Evolutionary conservation across 2,888 invertebrate genomes (phyloP).

Genomic region (Watsonalla binaria): DNA sequence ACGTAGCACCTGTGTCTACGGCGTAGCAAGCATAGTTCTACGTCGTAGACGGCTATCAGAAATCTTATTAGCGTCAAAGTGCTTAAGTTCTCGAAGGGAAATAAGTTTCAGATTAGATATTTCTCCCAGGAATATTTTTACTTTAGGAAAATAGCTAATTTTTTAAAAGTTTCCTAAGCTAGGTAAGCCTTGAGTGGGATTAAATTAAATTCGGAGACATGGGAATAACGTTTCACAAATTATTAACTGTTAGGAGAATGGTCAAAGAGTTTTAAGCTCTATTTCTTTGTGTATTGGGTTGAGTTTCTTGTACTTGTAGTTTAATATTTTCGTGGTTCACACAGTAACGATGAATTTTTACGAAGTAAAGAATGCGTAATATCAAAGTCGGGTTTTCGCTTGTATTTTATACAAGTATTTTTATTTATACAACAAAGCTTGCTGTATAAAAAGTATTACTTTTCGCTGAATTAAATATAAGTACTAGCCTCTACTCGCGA

Average conservation of each 20-base stretch:
- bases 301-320: neutral
- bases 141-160: neutral
- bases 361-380: neutral
- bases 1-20: too few relatives aligned
- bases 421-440: too few relatives aligned
- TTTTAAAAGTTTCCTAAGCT: neutral
- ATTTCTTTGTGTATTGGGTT: neutral
- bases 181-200: neutral
- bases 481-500: too few relatives aligned
- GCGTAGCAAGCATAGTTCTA: too few relatives aligned
- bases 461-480: too few relatives aligned
- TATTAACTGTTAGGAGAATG: neutral
- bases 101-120: neutral
- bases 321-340: neutral
- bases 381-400: too few relatives aligned
- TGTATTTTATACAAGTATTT: too few relatives aligned
- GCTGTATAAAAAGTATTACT: too few relatives aligned
- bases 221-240: neutral
- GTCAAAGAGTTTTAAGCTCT: neutral
- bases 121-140: neutral
- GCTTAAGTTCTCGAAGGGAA: too few relatives aligned
- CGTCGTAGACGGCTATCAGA: too few relatives aligned
- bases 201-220: neutral
- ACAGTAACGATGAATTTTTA: neutral
- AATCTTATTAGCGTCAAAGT: too few relatives aligned